Evolutionary conservation across 30 jellyfish, hydroid and myxozoan species (phyloP), one percentile per base, ranked within the genome.

Genomic region (Aurelia aurita complex sp. Pacific): DNA sequence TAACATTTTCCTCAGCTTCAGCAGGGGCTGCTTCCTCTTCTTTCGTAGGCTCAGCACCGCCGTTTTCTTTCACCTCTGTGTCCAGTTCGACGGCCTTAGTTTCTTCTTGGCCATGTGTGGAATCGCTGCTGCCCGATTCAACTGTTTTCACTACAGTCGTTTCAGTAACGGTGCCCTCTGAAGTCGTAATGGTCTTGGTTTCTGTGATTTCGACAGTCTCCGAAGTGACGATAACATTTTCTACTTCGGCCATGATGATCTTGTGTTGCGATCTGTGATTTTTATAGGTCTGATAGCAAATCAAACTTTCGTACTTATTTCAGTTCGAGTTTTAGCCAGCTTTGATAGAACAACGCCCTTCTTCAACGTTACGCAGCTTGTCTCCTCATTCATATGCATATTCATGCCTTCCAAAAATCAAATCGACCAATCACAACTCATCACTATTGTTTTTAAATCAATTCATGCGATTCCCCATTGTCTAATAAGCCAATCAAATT

Each of bases 301-400:
- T 23, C 75, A 65, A 54, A 38, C 73, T 63, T 69, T 55, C 62
- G 7, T 19, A 73, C 92, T 54, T 46, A 5, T 46, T 46, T 46
- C 57, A 9, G 57, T 46, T 40, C 0, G 57, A 46, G 57, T 46
- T 46, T 46, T 7, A 82, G 65, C 42, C 80, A 61, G 62, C 82
- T 50, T 61, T 82, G 78, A 59, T 74, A 54, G 82, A 88, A 88
- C 97, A 80, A 88, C 97, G 97, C 97, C 97, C 97, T 79, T 34
- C 68, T 73, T 63, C 91, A 88, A 88, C 97, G 97, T 88, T 88
- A 64, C 97, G 89, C 97, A 88, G 97, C 92, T 80, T 80, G 92
- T 54, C 35, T 40, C 83, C 23, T 59, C 36, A 10, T n/a, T 67
- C 53, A 79, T 88, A 88, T 88, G 97, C 97, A 80, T 64, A 79